Conservation (phyloP, 1,140 invertebrate genomes). For the Glossosoma conforme region DNA sequence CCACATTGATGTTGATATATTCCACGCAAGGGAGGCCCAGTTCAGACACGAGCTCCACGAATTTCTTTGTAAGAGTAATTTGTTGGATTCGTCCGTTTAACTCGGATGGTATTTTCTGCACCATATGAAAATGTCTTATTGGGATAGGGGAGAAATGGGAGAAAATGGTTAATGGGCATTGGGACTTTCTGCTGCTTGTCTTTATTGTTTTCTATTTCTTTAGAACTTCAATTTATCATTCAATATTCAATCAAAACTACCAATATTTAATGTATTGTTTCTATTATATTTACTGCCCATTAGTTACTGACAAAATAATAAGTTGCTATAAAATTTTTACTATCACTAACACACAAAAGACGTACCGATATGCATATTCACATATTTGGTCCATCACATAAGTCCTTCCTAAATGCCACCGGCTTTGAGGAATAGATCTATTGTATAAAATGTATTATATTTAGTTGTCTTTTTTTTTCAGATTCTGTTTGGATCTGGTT, state of each 20-base stretch:
- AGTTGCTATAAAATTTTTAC: neutral
- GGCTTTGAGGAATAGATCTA: too few relatives aligned
- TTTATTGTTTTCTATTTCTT: too few relatives aligned
- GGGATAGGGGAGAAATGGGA: too few relatives aligned
- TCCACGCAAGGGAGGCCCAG: neutral
- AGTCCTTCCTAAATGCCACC: neutral
- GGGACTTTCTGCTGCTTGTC: too few relatives aligned
- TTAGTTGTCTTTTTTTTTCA: slow-evolving; percentile 31
- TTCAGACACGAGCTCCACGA: neutral
- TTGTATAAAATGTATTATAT: too few relatives aligned
- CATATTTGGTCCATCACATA: neutral
- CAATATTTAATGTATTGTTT: too few relatives aligned
- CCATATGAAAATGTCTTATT: too few relatives aligned
- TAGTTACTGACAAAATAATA: neutral
- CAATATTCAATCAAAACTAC: too few relatives aligned
- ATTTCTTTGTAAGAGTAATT: neutral
- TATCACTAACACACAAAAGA: neutral
- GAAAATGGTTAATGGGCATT: too few relatives aligned
- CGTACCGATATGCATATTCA: neutral
- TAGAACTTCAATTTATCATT: too few relatives aligned
- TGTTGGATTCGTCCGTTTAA: neutral
- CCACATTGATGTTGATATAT: neutral
- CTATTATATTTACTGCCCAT: too few relatives aligned
- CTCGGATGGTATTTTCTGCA: neutral
- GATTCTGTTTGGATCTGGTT: slow-evolving; percentile 25